Percentiles rank a stretch among this genome's conserved stretches.
These are phyloP conservation scores for Dryoscopus gambensis DNA, from an alignment of 2,113 vertebrate genomes.

Conservation along the genomic window DNA sequence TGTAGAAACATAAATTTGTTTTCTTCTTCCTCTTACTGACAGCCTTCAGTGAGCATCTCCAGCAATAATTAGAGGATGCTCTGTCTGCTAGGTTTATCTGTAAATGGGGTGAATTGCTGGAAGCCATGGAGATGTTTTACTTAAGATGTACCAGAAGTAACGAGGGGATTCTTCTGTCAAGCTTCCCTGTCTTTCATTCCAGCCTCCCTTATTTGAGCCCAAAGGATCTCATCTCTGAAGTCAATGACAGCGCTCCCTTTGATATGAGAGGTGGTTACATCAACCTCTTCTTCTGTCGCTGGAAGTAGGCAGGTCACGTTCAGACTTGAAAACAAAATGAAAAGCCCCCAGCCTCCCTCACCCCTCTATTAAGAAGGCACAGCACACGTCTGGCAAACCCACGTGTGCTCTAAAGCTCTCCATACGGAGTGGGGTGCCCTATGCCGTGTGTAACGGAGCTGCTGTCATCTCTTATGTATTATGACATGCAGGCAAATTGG, in stretches of 20 bases:
- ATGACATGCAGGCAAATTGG: background rate
- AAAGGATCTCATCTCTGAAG: constrained; percentile 29
- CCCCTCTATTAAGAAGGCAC: background rate
- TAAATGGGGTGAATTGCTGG: background rate
- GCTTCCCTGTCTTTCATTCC: background rate
- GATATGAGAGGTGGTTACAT: constrained; percentile 24
- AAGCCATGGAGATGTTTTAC: background rate
- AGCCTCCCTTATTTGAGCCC: constrained; percentile 2
- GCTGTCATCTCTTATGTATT: background rate
- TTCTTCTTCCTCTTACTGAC: background rate
- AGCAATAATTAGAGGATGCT: background rate
- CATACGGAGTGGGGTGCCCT: background rate
- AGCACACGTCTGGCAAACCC: background rate
- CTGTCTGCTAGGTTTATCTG: background rate
- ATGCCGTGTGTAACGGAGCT: background rate
- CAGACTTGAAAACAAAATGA: background rate
- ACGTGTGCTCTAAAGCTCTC: background rate
- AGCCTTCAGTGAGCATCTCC: background rate
- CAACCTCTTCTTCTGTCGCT: background rate
- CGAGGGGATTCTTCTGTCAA: background rate
- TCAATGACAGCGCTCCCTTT: constrained; percentile 8
- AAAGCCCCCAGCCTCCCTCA: background rate
- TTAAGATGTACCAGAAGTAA: background rate
- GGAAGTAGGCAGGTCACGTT: constrained; percentile 21
- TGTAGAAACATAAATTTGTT: background rate